A percentile compares a stretch with the other conserved stretches of the same genome.
phyloP scores from a whole-genome alignment of 1,140 invertebrate species.

The Drosophila erecta region DNA sequence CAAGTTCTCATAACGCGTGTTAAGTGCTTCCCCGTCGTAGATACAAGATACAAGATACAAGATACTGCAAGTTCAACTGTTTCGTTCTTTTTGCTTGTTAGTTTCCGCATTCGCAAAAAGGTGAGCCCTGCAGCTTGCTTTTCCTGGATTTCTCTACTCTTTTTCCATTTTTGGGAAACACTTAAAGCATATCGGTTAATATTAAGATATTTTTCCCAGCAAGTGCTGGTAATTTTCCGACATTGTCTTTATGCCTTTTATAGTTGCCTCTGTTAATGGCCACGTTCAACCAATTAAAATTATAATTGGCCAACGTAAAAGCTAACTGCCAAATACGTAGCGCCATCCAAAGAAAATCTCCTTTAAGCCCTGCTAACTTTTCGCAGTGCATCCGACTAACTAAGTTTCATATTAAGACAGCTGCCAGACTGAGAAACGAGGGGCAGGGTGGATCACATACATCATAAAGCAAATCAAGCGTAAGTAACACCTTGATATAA shows the following conservation, averaged over 20 bases:
- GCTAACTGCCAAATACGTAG: conserved; percentile 32
- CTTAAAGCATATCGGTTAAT: conserved; percentile 41
- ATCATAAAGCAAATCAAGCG: conserved; percentile 63
- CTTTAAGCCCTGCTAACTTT: conserved; percentile 35
- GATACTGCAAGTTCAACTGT: conserved; percentile 42
- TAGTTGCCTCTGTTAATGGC: conserved; percentile 46
- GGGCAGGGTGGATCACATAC: conserved; percentile 7
- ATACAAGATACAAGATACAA: conserved; percentile 51
- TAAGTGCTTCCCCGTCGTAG: conserved; percentile 56
- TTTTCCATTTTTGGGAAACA: conserved; percentile 21
- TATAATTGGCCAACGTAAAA: conserved; percentile 62
- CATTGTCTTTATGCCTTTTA: conserved; percentile 68
- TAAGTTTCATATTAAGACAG: conserved; percentile 60
- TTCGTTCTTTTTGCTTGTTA: conserved; percentile 48
- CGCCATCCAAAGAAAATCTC: conserved; percentile 15
- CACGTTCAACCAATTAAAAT: conserved; percentile 73
- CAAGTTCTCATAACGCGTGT: conserved; percentile 61
- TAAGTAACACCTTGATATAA: conserved; percentile 55
- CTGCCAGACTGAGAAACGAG: conserved; percentile 25
- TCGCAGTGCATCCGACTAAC: conserved; percentile 38
- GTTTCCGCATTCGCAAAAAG: conserved; percentile 56
- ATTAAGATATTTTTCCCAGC: conserved; percentile 43
- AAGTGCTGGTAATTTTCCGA: conserved; percentile 21
- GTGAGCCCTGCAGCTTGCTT: conserved; percentile 42
- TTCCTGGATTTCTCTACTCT: neutral